Percentiles rank a stretch among this genome's conserved stretches.
Conservation (phyloP, 53 echinoderm and acorn worm genomes). For the Crossaster papposus region DNA sequence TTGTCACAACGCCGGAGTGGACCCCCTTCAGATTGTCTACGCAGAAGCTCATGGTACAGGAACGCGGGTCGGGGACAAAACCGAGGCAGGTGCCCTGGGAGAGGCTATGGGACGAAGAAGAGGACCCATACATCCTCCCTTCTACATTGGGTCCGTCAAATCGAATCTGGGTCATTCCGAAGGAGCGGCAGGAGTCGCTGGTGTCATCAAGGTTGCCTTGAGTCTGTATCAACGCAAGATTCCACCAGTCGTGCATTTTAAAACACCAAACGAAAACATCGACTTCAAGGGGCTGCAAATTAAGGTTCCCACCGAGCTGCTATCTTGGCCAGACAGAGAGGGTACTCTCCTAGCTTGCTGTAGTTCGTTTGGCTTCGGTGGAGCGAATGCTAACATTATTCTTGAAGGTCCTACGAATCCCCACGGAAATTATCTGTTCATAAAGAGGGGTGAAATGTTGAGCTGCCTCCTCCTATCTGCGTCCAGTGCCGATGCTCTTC, state of each 20-base stretch:
- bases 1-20: slow-evolving; percentile 52
- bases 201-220: slow-evolving; percentile 67
- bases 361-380: slow-evolving; percentile 74
- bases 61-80: slow-evolving; percentile 66
- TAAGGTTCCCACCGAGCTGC: slow-evolving; percentile 35
- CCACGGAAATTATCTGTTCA: not conserved
- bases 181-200: slow-evolving; percentile 74
- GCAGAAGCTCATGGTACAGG: slow-evolving; percentile 76
- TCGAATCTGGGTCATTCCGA: slow-evolving; percentile 73
- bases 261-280: slow-evolving; percentile 61
- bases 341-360: slow-evolving; percentile 38
- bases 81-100: slow-evolving; percentile 68
- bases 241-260: slow-evolving; percentile 69
- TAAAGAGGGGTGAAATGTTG: not conserved
- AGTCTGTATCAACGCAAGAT: slow-evolving; percentile 52
- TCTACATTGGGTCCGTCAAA: slow-evolving; percentile 73
- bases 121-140: slow-evolving; percentile 37
- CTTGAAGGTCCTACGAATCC: slow-evolving; percentile 19
- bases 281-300: slow-evolving; percentile 57
- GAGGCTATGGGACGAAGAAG: slow-evolving; percentile 58
- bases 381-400: slow-evolving; percentile 69
- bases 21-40: slow-evolving; percentile 62
- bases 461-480: slow-evolving; percentile 63
- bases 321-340: slow-evolving; percentile 46
- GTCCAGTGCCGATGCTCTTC: slow-evolving; percentile 46